These are phyloP conservation scores for Psophia crepitans DNA, from an alignment of 2,113 vertebrate genomes.

Conservation along the genomic window DNA sequence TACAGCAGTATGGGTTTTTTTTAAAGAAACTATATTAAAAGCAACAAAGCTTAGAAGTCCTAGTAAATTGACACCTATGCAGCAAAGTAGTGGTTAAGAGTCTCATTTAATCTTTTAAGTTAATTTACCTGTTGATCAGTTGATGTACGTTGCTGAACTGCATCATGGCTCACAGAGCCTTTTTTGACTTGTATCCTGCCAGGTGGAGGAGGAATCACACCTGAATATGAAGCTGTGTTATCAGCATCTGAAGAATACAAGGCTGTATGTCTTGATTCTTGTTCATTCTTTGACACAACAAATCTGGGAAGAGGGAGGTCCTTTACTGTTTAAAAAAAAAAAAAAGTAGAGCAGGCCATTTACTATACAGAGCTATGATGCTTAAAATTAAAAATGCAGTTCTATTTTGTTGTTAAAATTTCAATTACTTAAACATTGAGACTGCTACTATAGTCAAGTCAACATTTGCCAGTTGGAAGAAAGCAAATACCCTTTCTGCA, in stretches of 20 bases:
- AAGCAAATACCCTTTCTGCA: background rate
- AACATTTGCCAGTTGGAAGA: background rate
- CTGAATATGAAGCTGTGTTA: constrained; percentile 87
- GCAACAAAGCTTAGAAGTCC: background rate
- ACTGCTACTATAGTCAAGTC: background rate
- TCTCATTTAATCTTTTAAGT: background rate
- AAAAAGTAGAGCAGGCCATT: background rate
- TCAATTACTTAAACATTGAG: background rate
- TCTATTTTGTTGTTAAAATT: background rate
- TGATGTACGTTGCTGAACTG: constrained; percentile 82
- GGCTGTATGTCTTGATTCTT: constrained; percentile 84
- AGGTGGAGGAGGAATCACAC: constrained; percentile 92
- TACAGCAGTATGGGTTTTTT: background rate
- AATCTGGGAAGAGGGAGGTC: constrained; percentile 94
- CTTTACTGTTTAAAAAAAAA: constrained; percentile 81
- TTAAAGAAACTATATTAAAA: background rate
- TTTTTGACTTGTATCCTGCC: constrained; percentile 91
- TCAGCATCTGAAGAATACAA: constrained; percentile 90
- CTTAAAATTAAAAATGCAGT: background rate
- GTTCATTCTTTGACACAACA: constrained; percentile 91
- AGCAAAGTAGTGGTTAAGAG: background rate
- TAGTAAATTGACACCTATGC: background rate
- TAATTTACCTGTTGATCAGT: constrained; percentile 86
- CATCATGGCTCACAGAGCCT: constrained; percentile 87
- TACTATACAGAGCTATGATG: background rate